A percentile compares a stretch with the other conserved stretches of the same genome.
Evolutionary conservation across 1,140 invertebrate species (phyloP).

Genomic region (Asbolus verrucosus): DNA sequence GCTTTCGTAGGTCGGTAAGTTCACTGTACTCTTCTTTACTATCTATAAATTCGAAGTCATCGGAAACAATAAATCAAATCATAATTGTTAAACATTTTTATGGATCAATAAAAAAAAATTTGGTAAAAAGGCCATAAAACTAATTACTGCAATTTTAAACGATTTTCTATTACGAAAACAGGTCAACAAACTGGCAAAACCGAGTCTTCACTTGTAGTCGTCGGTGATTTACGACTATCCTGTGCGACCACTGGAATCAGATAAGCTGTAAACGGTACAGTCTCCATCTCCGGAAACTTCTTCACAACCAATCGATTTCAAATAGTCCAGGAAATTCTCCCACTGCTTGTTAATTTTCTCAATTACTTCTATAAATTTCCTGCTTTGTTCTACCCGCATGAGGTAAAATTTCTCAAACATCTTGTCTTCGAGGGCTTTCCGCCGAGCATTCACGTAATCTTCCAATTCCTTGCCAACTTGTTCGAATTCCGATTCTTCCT

Average conservation of each 20-base stretch:
- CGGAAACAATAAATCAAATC: too few relatives aligned
- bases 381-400: slow-evolving; percentile 51
- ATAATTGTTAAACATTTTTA: too few relatives aligned
- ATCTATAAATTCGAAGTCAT: too few relatives aligned
- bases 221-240: slow-evolving; percentile 13
- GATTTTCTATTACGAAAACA: not conserved
- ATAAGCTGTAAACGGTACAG: slow-evolving; percentile 14
- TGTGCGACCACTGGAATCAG: slow-evolving; percentile 11
- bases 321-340: slow-evolving; percentile 54
- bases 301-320: slow-evolving; percentile 44
- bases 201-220: slow-evolving; percentile 11
- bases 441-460: slow-evolving; percentile 46
- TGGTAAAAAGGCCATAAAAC: too few relatives aligned
- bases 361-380: slow-evolving; percentile 53
- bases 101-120: too few relatives aligned
- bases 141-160: not conserved
- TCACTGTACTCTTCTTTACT: too few relatives aligned
- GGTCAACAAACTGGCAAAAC: not conserved
- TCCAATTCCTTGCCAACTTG: slow-evolving; percentile 45
- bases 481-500: slow-evolving; percentile 4
- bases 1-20: too few relatives aligned
- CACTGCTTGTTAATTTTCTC: slow-evolving; percentile 53
- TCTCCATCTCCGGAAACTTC: not conserved
- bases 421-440: slow-evolving; percentile 49
- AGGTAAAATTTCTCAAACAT: slow-evolving; percentile 52